These are phyloP conservation scores for Sebastolobus alascanus DNA, from an alignment of 2,797 vertebrate genomes.

Conservation along the genomic window DNA sequence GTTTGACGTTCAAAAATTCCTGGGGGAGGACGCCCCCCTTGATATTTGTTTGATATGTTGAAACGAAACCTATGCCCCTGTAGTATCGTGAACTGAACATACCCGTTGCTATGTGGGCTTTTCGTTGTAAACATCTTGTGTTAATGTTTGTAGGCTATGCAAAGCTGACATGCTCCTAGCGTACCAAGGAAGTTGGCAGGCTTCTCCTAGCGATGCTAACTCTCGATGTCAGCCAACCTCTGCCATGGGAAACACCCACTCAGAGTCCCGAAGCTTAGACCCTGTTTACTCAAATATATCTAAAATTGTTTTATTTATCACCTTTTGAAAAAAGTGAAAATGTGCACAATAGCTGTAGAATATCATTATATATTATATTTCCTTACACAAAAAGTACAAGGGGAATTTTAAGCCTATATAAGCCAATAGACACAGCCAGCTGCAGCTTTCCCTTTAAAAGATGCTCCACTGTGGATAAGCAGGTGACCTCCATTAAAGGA, in stretches of 20 bases:
- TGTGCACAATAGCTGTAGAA: neutral
- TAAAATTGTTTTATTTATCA: neutral
- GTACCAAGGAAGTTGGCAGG: neutral
- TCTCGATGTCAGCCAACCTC: neutral
- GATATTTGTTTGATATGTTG: neutral
- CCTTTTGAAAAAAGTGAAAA: neutral
- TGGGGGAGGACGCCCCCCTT: neutral
- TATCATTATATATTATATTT: neutral
- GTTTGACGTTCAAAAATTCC: too few species aligned
- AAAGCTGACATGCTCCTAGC: neutral
- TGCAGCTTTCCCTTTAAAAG: slow-evolving; percentile 49
- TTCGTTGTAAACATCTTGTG: neutral
- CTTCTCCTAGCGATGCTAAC: neutral
- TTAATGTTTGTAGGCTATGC: neutral
- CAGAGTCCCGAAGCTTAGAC: neutral
- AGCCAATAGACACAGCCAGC: slow-evolving; percentile 21
- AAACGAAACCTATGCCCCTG: neutral
- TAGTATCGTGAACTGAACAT: neutral
- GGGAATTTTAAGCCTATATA: neutral
- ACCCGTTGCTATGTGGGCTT: neutral
- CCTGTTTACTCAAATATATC: neutral
- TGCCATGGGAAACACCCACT: neutral
- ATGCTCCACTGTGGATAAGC: slow-evolving; percentile 45
- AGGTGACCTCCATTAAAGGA: slow-evolving; percentile 63
- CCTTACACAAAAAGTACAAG: neutral